Evolutionary conservation across 2,888 invertebrate genomes (phyloP), one percentile per base, ranked within the genome.

Genomic region (Drosophila hamatofila): DNA sequence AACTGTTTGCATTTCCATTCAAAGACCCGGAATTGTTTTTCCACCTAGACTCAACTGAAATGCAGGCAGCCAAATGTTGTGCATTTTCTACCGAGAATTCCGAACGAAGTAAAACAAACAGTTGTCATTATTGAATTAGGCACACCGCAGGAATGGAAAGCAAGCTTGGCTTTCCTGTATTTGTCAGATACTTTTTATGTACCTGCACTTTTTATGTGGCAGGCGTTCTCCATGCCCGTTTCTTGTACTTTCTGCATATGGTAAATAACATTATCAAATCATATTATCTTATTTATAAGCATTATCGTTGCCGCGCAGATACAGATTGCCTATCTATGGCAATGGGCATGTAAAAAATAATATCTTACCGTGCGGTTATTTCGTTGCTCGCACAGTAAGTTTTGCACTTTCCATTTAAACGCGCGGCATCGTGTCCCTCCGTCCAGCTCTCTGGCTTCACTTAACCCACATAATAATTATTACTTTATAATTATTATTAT

Each of bases 261-360:
- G 91, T 92, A 92, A 92, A 92, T 91, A 92, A 85, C 88, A 91
- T 92, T 92, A 92, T 92, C 92, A 92, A 91, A 90, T 89, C 90
- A 88, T 90, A 92, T 92, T 92, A 92, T 92, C 92, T 92, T 87
- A 86, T 88, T 91, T 91, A 90, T 91, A 90, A 90, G 90, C 89
- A 91, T 90, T 91, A 91, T 90, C 91, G 90, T 90, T 18, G 73
- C 76, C 83, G 54, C 75, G 88, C 90, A 91, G 83, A 88, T 91
- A 91, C 91, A 91, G 84, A 88, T 91, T 89, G 90, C 89, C 90
- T 90, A 90, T 90, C 90, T 90, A 91, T 90, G 91, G 84, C 85
- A 78, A 89, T 84, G 84, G 83, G 84, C 87, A 84, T 83, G 89
- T 85, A 89, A 88, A 82, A 79, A 78, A 77, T 70, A 80, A 85